phyloP scores from a whole-genome alignment of 1,140 invertebrate species.

The Belonocnema kinseyi region DNA sequence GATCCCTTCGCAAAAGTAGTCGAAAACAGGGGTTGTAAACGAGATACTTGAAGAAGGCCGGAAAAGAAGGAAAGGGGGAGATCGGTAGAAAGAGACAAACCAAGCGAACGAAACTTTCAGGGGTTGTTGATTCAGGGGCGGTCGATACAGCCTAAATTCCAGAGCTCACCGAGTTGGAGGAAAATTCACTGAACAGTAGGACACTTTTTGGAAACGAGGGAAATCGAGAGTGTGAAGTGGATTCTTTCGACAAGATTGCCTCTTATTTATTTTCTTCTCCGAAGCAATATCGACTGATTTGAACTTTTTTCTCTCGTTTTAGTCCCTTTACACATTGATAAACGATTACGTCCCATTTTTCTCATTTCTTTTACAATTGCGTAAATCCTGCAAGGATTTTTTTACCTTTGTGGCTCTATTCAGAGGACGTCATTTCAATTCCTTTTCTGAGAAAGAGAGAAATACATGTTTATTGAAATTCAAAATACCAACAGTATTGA shows the following conservation, averaged over 20 bases:
- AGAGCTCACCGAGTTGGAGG: slow-evolving; percentile 53
- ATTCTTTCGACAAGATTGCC: background rate
- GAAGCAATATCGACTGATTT: slow-evolving; percentile 23
- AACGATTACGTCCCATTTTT: slow-evolving; percentile 15
- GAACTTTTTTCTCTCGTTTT: slow-evolving; percentile 5
- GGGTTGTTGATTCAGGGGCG: slow-evolving; percentile 42
- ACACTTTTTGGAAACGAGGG: background rate
- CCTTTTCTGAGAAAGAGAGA: background rate
- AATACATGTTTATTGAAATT: background rate
- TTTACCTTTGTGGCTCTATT: slow-evolving; percentile 1
- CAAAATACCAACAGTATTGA: no score
- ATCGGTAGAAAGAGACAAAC: slow-evolving; percentile 43
- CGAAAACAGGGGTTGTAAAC: no score
- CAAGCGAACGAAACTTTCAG: slow-evolving; percentile 11
- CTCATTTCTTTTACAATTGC: slow-evolving; percentile 23
- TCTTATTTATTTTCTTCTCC: slow-evolving; percentile 11
- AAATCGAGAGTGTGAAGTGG: background rate
- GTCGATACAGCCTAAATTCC: slow-evolving; percentile 70
- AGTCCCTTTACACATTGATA: slow-evolving; percentile 16
- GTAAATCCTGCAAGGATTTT: background rate
- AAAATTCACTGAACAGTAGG: slow-evolving; percentile 43
- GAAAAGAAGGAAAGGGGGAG: slow-evolving; percentile 36
- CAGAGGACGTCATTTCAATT: background rate
- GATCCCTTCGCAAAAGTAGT: no score
- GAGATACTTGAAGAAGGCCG: no score